phyloP scores from a whole-genome alignment of 2,113 vertebrate species.

The Zosterops pallidus region DNA sequence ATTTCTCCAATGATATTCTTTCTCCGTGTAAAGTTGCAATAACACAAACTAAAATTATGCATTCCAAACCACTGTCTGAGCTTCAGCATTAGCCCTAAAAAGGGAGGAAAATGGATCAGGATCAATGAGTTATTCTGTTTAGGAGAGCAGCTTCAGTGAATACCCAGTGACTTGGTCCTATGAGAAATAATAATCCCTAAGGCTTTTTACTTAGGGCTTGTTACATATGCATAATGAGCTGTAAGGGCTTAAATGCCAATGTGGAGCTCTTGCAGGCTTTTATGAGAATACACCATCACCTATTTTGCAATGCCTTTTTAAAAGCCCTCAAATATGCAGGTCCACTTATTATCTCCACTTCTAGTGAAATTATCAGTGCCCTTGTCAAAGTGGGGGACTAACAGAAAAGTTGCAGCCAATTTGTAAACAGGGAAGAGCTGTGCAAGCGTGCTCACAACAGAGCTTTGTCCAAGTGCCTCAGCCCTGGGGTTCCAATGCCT shows the following conservation, averaged over 20 bases:
- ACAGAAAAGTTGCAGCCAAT: background rate
- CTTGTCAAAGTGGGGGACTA: background rate
- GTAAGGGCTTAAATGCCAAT: slow-evolving; percentile 43
- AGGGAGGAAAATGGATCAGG: background rate
- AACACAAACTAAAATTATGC: background rate
- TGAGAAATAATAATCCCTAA: slow-evolving; percentile 24
- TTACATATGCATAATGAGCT: slow-evolving; percentile 46
- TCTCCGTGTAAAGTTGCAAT: background rate
- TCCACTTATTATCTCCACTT: slow-evolving; percentile 22
- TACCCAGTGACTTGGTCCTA: background rate
- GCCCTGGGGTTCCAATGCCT: background rate
- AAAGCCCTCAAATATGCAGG: slow-evolving; percentile 36
- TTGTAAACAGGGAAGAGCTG: background rate
- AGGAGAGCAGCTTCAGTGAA: background rate
- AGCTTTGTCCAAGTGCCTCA: background rate
- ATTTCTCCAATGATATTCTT: background rate
- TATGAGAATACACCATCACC: slow-evolving; percentile 29
- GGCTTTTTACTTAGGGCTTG: slow-evolving; percentile 49
- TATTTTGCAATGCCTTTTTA: background rate
- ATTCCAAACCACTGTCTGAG: background rate
- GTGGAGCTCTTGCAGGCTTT: slow-evolving; percentile 39
- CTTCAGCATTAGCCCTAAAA: background rate
- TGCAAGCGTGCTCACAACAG: background rate
- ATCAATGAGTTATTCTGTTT: background rate
- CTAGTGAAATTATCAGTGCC: background rate